Base-by-base conservation (phyloP, 2,113 vertebrate genomes). In the Corythoichthys intestinalis region DNA sequence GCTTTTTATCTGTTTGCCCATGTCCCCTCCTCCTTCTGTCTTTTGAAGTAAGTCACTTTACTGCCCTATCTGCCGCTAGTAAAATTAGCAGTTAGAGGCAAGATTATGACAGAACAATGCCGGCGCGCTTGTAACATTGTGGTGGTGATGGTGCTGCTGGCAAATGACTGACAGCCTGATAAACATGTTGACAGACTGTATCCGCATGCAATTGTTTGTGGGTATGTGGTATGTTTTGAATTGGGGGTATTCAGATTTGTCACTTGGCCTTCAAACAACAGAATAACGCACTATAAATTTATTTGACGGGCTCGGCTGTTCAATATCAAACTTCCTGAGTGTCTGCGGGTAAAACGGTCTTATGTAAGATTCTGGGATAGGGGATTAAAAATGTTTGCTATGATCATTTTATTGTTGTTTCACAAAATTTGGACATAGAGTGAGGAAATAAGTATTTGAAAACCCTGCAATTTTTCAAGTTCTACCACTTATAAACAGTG, bases 101-200 rank as follows among this genome's bases (percentile, higher is more conserved):
- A 72, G 77, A 68, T 77, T 82, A 85, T 81, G 78, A 66, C 20
- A 76, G 62, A 72, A 60, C 64, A 53, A 59, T 68, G 69, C 67
- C 82, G 79, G 80, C 81, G 88, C 87, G 88, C 71, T 87, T 77
- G 84, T 87, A 81, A 78, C 71, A 66, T 77, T 75, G 76, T 88
- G 84, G 76, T 15, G 70, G 67, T 70, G 66, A 74, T 71, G 65
- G 65, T 72, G 71, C 57, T 41, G 54, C 38, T 74, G 70, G 52
- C 80, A 83, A 87, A 86, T 79, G 86, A 87, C 73, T 70, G 82
- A 64, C 79, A 85, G 88, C 83, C 58, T 68, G 83, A 84, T 78
- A 73, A 70, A 64, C 68, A 71, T 65, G 77, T 64, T 82, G 88
- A 87, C 84, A 84, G 81, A 66, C 65, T 74, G 78, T 82, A 80